A percentile compares a stretch with the other conserved stretches of the same genome.
Evolutionary conservation across 2,888 invertebrate species (phyloP).

Genomic region (Augiades crinisus): DNA sequence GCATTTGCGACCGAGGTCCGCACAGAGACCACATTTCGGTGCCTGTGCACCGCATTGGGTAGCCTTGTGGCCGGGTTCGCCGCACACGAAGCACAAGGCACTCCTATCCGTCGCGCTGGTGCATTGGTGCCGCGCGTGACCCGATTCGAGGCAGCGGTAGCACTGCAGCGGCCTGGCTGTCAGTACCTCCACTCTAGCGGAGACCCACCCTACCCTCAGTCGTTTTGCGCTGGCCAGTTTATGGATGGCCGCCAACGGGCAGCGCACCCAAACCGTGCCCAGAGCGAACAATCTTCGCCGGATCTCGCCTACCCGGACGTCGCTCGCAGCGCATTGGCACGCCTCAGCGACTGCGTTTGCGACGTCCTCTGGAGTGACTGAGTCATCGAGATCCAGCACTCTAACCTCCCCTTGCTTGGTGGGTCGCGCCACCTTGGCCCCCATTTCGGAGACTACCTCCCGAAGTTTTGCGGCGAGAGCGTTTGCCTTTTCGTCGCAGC

Average conservation of each 20-base stretch:
- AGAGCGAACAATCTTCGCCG: neutral
- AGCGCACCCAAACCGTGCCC: conserved; percentile 1
- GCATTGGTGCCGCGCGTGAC: neutral
- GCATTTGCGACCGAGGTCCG: neutral
- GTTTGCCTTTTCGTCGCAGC: neutral
- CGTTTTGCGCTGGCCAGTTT: neutral
- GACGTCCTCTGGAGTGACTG: neutral
- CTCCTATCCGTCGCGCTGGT: conserved; percentile 15
- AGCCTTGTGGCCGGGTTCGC: conserved; percentile 8
- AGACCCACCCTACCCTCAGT: neutral
- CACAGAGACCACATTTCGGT: conserved; percentile 10
- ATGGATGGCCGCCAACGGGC: neutral
- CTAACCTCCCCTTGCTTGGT: neutral
- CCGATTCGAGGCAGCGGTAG: conserved; percentile 14
- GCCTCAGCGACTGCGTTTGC: neutral
- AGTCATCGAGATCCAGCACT: neutral
- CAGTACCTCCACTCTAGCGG: conserved; percentile 7
- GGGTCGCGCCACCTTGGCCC: neutral
- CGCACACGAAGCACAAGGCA: conserved; percentile 14
- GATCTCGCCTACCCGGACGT: neutral
- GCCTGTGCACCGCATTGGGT: conserved; percentile 11
- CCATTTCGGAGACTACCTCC: neutral
- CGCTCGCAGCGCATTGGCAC: neutral
- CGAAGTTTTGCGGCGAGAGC: neutral
- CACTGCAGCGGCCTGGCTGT: neutral